Base-by-base conservation (phyloP, 2,797 vertebrate genomes). In the Pitangus sulphuratus region DNA sequence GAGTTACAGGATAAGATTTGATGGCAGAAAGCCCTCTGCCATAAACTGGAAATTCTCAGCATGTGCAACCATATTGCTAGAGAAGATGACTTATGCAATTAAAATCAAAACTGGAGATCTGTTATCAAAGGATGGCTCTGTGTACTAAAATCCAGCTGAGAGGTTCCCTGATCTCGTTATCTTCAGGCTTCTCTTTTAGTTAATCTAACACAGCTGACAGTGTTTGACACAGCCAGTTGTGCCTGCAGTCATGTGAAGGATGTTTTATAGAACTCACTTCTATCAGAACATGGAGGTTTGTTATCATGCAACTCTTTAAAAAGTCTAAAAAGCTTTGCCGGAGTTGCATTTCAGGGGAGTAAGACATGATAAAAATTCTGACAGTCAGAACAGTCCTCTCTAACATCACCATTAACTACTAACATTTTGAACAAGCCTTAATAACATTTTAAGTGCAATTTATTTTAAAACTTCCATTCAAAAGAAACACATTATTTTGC, bases 171-270 rank as follows among this genome's bases (percentile, higher is more conserved):
- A 81, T 89, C 84, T 93, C 1, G 12, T 81, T 95, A 93, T 91
- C 81, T 89, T 78, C 75, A 71, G 72, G 57, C 85, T 80, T 57
- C 86, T 88, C 26, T 69, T 54, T 21, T 22, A 83, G 62, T 51
- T 94, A 94, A 96, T 93, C n/a, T 81, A 91, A 89, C 57, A 60
- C 89, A 93, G 84, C 61, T 87, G 58, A 89, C 70, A 79, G 8
- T 50, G 58, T 86, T 35, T 88, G 62, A 91, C 72, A 90, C 31
- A 93, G 61, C 47, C 28, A 90, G 6, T 48, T 75, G 31, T 56
- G 80, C 77, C 64, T 58, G 45, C 50, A 66, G 70, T 61, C 74
- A 62, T 1, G 31, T 72, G 83, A 70, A 80, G 24, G 31, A 66
- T 77, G 58, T 83, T 93, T 89, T 57, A 54, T 30, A 70, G 69